Percentiles rank a stretch among this genome's conserved stretches.
These are phyloP conservation scores for Rhamphomyia laevipes DNA, from an alignment of 2,888 invertebrate species.

Conservation along the genomic window DNA sequence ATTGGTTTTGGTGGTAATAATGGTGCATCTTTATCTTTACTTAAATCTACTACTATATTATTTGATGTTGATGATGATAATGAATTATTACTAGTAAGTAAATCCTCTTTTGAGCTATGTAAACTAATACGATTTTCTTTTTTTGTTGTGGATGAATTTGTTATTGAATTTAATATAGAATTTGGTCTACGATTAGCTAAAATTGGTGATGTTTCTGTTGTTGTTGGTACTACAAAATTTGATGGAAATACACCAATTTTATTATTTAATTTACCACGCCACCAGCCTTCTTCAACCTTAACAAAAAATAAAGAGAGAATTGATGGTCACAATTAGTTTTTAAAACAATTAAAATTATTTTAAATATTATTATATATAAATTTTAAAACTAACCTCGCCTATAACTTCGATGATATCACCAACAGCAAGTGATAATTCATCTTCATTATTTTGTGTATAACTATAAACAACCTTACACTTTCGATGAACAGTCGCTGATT, in stretches of 20 bases:
- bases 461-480: constrained; percentile 78
- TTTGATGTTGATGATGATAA: background rate
- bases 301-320: constrained; percentile 15
- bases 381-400: constrained; percentile 52
- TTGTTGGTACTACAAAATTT: constrained; percentile 73
- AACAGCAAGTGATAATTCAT: constrained; percentile 77
- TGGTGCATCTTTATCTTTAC: constrained; percentile 43
- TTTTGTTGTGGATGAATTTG: constrained; percentile 15
- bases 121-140: constrained; percentile 30
- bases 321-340: background rate
- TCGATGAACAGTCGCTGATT: constrained; percentile 40
- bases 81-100: constrained; percentile 14
- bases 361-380: background rate
- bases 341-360: background rate
- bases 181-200: constrained; percentile 32
- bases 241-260: constrained; percentile 89
- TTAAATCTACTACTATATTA: constrained; percentile 18
- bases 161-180: constrained; percentile 10
- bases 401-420: constrained; percentile 85
- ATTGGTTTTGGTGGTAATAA: constrained; percentile 67
- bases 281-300: constrained; percentile 82
- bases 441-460: constrained; percentile 86
- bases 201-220: constrained; percentile 41
- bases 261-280: constrained; percentile 74
- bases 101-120: constrained; percentile 27